Base-by-base conservation (phyloP, 2,888 invertebrate genomes). In the Megaustenia siamemsis region DNA sequence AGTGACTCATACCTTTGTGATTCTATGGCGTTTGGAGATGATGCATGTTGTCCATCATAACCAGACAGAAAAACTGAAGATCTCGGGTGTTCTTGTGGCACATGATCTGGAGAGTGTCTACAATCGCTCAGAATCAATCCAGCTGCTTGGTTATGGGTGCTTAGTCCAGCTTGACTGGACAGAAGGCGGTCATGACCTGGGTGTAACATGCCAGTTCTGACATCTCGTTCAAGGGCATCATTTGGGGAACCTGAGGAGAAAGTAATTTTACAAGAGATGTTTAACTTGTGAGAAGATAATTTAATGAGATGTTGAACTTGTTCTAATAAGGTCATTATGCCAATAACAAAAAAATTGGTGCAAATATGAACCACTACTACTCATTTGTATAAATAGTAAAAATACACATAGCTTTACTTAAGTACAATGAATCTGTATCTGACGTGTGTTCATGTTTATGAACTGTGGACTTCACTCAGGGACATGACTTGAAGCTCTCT, bases 1-100 rank as follows among this genome's bases (percentile, higher is more conserved):
- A 78, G 43, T 15, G 60, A 6, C 24, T 78, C 78, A 28, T 78
- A 63, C n/a, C 78, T 78, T 43, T 78, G 63, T 66, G 78, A 78
- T 18, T 78, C 78, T 78, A 78, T 28, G 28, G 63, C 43, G 5
- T 24, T 12, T 0, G 78, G 78, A 21, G 78, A 40, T 66, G 66
- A 66, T 4, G 78, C 43, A 5, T 63, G 78, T 2, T 45, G 60
- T 15, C 78, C 32, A 1, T 78, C 78, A 66, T 32, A 40, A 63
- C 78, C 24, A 5, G 43, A 40, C 1, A 78, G 18, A 1, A 45
- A 60, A 63, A 28, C 45, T 45, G 77, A 77, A 28, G 78, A 78
- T 43, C 78, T 78, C 3, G 66, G 43, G 32, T 60, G 43, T 1
- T 78, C 66, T 49, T 2, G 28, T 63, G 63, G 40, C 38, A 32